phyloP scores from a whole-genome alignment of 2,797 vertebrate genomes.

The Coilia nasus region DNA sequence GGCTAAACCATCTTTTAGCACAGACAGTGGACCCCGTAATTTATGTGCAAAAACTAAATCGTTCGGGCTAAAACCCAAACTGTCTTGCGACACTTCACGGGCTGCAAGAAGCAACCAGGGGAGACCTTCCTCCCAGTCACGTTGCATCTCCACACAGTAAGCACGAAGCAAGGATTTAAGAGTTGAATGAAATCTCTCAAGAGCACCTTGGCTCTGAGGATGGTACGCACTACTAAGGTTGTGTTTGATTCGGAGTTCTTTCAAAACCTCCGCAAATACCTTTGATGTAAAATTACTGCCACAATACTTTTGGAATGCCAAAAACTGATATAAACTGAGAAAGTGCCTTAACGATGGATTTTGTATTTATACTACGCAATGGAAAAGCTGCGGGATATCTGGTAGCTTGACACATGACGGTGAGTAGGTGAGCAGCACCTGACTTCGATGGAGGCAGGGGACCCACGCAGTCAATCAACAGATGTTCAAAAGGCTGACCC shows the following conservation, averaged over 20 bases:
- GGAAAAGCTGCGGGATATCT: too few species aligned
- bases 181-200: not conserved
- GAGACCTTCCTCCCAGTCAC: not conserved
- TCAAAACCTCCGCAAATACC: not conserved
- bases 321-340: not conserved
- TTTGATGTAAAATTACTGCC: not conserved
- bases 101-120: not conserved
- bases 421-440: too few species aligned
- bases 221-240: not conserved
- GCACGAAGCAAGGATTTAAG: not conserved
- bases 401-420: too few species aligned
- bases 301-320: not conserved
- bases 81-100: not conserved
- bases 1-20: too few species aligned
- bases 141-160: too few species aligned
- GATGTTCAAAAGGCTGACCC: not conserved
- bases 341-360: too few species aligned
- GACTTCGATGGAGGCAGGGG: not conserved
- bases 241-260: not conserved
- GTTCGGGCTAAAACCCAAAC: not conserved
- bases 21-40: too few species aligned
- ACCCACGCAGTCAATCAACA: conserved; percentile 30
- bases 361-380: too few species aligned
- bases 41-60: too few species aligned
- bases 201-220: too few species aligned